Conservation (phyloP, 2,113 vertebrate species). For the Chionis minor region DNA sequence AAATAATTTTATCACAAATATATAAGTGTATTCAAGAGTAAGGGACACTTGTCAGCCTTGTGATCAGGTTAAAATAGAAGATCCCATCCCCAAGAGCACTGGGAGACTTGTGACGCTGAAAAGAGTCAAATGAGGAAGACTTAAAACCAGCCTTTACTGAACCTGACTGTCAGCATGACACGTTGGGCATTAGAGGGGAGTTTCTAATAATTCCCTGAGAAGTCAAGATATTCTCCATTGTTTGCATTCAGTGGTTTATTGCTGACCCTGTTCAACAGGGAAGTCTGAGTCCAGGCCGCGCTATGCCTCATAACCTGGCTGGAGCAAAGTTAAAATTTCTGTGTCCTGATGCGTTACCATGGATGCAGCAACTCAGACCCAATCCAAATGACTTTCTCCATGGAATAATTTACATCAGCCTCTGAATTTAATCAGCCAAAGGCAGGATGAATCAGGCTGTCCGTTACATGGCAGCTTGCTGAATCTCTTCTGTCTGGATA, state of each 20-base stretch:
- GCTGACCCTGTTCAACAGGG: neutral
- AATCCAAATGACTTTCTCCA: neutral
- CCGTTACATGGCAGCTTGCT: slow-evolving; percentile 24
- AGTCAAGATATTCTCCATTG: accelerated
- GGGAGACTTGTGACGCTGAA: neutral
- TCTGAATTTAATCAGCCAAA: slow-evolving; percentile 26
- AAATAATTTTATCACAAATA: neutral
- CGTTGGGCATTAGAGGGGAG: neutral
- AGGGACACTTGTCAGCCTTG: neutral
- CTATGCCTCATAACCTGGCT: neutral
- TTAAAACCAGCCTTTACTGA: neutral
- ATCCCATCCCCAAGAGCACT: neutral
- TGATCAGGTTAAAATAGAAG: neutral
- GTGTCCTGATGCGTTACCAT: neutral
- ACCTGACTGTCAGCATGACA: neutral
- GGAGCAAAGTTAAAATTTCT: neutral
- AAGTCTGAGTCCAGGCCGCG: neutral
- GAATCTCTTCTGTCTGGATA: slow-evolving; percentile 28
- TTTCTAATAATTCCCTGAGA: neutral
- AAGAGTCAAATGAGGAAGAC: neutral
- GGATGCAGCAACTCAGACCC: neutral
- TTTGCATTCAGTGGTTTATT: neutral
- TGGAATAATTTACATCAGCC: slow-evolving; percentile 34
- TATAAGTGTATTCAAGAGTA: neutral
- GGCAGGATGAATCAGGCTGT: slow-evolving; percentile 8